Evolutionary conservation across 2,888 invertebrate species (phyloP), one percentile per base, ranked within the genome.

Genomic region (Heliconius ethilla): DNA sequence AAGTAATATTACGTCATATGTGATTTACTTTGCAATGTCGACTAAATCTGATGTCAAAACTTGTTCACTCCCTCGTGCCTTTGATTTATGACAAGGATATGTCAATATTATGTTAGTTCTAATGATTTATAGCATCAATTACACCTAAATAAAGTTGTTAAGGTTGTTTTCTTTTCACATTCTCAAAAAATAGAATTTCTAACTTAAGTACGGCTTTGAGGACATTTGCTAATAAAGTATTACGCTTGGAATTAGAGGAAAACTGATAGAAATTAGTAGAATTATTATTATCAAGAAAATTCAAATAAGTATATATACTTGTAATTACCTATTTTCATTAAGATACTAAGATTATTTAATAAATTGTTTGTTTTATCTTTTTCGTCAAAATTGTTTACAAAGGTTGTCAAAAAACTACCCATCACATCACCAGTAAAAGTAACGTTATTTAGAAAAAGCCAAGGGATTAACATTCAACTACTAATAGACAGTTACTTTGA

Each of bases 41-140:
- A 89, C 89, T 91, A 92, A 92, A 91, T 91, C 91, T 88, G 89
- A 88, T 92, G 92, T 93, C 93, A 92, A 91, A 92, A 92, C 89
- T 92, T 92, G 90, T 90, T 90, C 91, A 90, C 90, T 84, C 90
- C 87, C 87, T 89, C 89, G 89, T 89, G 88, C 87, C 85, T 91
- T 90, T 93, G 93, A 93, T 93, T 92, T 93, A 93, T 92, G 92
- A 89, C 90, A 87, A 90, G 89, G 90, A 92, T 92, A 90, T 91
- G 91, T 91, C 92, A 91, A 92, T 92, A 92, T 90, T 87, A 88
- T 89, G 93, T 92, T 91, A 92, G 87, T 90, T 91, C 85, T 83
- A 86, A 90, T 93, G 93, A 93, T 93, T 93, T 91, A 93, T 93
- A 89, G 88, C 90, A 89, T 89, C 89, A 25, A 62, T 73, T 25